Base-by-base conservation (phyloP, 2,888 invertebrate genomes). In the Cosmia trapezina region DNA sequence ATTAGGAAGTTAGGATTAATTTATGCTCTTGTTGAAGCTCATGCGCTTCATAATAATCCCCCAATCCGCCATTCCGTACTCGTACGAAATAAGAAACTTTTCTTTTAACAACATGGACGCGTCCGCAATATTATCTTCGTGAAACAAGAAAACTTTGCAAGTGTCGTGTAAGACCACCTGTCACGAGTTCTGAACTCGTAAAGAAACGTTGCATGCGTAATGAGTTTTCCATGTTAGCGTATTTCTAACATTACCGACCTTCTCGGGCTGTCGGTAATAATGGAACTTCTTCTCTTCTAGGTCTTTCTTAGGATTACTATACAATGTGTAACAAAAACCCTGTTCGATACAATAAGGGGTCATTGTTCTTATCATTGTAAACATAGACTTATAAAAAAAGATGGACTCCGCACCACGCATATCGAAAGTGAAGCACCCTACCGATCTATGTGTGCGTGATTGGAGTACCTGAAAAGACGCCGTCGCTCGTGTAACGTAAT, bases 81-180 rank as follows among this genome's bases (percentile, higher is more conserved):
- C 7, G 60, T 54, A 9, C 22, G 43, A 54, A 78, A 78, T 56
- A 78, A 61, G 19, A 80, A 77, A 77, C 61, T 77, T 77, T 73
- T 66, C 61, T 41, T 17, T 61, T 56, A 8, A 11, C 45, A 47
- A 59, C 33, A 57, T 41, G 8, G 33, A 59, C 28, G 11, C 53
- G 56, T 33, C 41, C 22, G 61, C 57, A 71, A 61, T 72, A 72
- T 78, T 78, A 69, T 82, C 62, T 72, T 51, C 28, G 17, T 9
- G 73, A 54, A 65, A 78, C 78, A 72, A 82, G 83, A 78, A 78
- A 78, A 76, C 56, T 78, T 69, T 37, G 45, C 59, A 62, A 68
- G 72, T 65, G 69, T 56, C 17, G 17, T 57, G 7, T 45, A 61
- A 64, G n/a, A 71, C 72, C 83, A 85, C 83, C 83, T 83, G 86